These are phyloP conservation scores for Tolypeutes matacus DNA, from an alignment of 2,797 vertebrate genomes.

Conservation along the genomic window DNA sequence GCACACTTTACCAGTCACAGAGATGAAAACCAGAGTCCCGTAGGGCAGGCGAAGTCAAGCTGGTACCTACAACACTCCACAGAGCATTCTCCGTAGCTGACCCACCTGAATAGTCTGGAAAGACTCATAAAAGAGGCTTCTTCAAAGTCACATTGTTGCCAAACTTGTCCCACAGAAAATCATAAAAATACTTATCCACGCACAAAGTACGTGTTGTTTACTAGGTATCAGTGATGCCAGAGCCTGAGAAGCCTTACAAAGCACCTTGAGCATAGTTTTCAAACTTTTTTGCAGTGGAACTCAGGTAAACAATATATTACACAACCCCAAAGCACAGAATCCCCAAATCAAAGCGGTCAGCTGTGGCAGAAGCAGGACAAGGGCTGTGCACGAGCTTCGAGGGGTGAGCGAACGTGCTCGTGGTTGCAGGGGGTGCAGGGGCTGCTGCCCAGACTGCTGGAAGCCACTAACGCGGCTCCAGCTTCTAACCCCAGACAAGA, in stretches of 20 bases:
- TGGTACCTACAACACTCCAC: background rate
- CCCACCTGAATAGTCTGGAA: background rate
- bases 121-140: background rate
- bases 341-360: background rate
- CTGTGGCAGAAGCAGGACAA: background rate
- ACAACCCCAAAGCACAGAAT: background rate
- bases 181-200: background rate
- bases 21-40: background rate
- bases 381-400: accelerated
- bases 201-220: background rate
- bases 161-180: background rate
- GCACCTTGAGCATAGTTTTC: background rate
- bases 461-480: background rate
- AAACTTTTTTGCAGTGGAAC: background rate
- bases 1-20: background rate
- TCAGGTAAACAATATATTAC: background rate
- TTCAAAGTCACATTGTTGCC: background rate
- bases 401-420: too few relatives aligned
- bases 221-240: background rate
- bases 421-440: background rate
- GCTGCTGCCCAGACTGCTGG: background rate
- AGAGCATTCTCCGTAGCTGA: background rate
- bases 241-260: background rate
- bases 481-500: background rate
- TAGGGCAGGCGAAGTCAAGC: background rate